Evolutionary conservation across 2,113 vertebrate species (phyloP).

Genomic region (Numida meleagris): DNA sequence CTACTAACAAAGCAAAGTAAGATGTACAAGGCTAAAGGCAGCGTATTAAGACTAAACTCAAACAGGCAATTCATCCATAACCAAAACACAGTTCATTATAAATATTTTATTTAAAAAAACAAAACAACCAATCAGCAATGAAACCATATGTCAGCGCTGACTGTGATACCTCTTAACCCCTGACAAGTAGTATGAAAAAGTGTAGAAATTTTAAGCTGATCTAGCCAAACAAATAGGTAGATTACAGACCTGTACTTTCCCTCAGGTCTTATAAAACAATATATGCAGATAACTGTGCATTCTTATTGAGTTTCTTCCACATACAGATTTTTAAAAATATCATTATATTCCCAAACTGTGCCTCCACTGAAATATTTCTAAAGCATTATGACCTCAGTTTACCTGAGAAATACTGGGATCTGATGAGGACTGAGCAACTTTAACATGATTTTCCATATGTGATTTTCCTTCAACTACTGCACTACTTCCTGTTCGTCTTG

Average conservation of each 20-base stretch:
- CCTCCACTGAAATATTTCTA: background rate
- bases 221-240: background rate
- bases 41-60: background rate
- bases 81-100: background rate
- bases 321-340: background rate
- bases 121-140: background rate
- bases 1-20: background rate
- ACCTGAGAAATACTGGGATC: constrained; percentile 71
- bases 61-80: background rate
- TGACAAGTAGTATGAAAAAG: background rate
- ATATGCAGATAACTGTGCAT: background rate
- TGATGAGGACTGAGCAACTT: constrained; percentile 73
- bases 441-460: constrained; percentile 48
- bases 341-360: background rate
- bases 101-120: background rate
- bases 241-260: background rate
- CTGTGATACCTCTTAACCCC: background rate
- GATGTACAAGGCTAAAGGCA: background rate
- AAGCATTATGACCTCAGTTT: background rate
- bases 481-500: constrained; percentile 77
- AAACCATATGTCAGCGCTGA: background rate
- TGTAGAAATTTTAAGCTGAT: background rate
- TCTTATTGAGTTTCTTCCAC: background rate
- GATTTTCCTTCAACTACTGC: constrained; percentile 62
- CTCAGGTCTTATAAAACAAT: background rate